phyloP scores from a whole-genome alignment of 2,888 invertebrate genomes.

The Ennomos fuscantarius region DNA sequence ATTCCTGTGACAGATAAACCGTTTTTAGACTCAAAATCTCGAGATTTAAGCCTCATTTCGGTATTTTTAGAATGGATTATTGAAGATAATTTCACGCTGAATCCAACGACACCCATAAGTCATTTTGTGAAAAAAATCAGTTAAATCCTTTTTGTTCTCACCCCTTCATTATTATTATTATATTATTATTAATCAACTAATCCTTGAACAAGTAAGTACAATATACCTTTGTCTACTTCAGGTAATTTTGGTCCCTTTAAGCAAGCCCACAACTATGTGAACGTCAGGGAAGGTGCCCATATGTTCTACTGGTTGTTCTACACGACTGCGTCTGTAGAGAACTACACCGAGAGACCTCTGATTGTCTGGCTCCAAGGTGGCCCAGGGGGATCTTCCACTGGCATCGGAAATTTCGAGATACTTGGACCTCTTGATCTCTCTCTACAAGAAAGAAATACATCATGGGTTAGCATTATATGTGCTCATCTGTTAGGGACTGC shows the following conservation, averaged over 20 bases:
- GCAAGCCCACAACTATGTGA: conserved; percentile 91
- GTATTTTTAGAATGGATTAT: no score
- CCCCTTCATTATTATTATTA: no score
- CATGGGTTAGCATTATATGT: conserved; percentile 87
- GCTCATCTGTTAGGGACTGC: neutral
- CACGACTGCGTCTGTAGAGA: conserved; percentile 86
- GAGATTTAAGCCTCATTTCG: no score
- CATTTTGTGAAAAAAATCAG: no score
- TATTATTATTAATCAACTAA: no score
- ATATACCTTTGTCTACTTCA: conserved; percentile 32
- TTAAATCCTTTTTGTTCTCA: no score
- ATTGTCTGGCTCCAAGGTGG: conserved; percentile 97
- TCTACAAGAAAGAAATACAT: conserved; percentile 87
- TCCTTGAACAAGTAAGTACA: no score
- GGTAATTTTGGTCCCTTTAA: conserved; percentile 85
- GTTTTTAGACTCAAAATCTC: no score
- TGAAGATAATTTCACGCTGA: no score
- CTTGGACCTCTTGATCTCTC: conserved; percentile 89
- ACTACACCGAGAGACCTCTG: conserved; percentile 88
- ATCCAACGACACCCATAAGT: no score
- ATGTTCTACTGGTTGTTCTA: conserved; percentile 96
- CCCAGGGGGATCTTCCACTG: conserved; percentile 92
- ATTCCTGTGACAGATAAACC: no score
- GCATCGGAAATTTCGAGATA: conserved; percentile 95
- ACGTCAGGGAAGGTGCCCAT: conserved; percentile 89